Evolutionary conservation across 2,888 invertebrate genomes (phyloP).

Genomic region (Coelogynopora nodosa): DNA sequence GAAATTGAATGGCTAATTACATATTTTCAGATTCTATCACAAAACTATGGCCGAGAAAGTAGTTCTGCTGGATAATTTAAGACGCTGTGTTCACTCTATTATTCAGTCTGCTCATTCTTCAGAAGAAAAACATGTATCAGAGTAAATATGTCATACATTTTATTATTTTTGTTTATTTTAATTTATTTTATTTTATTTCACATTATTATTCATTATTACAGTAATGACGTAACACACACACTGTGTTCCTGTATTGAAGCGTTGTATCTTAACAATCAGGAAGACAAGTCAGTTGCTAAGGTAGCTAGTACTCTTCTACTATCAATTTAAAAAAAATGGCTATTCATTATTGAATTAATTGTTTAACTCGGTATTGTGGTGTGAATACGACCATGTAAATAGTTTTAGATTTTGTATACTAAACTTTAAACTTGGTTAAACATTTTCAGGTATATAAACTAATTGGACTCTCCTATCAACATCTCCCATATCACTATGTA

Average conservation of each 20-base stretch:
- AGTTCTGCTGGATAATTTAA: not conserved
- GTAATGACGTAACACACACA: not conserved
- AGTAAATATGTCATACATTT: not conserved
- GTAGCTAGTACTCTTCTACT: no score
- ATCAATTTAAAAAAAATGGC: no score
- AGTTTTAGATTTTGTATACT: not conserved
- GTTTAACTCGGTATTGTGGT: no score
- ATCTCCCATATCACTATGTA: not conserved
- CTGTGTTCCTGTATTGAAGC: not conserved
- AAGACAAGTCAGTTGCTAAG: not conserved
- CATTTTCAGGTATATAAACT: not conserved
- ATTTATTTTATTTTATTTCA: not conserved
- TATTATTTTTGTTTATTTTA: not conserved
- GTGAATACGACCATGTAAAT: no score
- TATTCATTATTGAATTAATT: no score
- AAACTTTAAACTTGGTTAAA: not conserved
- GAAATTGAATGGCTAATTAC: no score
- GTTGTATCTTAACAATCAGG: not conserved
- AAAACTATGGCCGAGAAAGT: not conserved
- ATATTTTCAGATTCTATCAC: no score
- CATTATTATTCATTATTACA: not conserved
- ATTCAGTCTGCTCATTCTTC: not conserved
- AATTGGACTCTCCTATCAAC: not conserved
- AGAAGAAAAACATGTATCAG: not conserved
- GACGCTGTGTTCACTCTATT: not conserved